Conservation (phyloP, 2,113 vertebrate species). For the Otolemur garnettii region DNA sequence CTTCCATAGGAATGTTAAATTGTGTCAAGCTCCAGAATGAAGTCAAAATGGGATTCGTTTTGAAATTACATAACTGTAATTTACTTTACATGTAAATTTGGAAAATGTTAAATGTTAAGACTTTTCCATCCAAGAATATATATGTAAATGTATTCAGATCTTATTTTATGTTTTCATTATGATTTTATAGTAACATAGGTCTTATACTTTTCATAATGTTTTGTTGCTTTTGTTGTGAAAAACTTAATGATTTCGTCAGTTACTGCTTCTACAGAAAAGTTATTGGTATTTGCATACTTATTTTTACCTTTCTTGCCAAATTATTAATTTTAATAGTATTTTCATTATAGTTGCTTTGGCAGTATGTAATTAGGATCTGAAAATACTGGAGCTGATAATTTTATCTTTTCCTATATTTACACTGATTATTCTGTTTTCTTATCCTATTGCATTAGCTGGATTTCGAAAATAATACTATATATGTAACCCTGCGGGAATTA, state of each 20-base stretch:
- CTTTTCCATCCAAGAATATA: slow-evolving; percentile 6
- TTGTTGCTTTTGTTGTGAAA: slow-evolving; percentile 31
- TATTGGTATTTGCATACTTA: neutral
- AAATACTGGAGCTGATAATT: neutral
- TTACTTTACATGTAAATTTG: slow-evolving; percentile 16
- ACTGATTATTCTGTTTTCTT: neutral
- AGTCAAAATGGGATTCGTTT: slow-evolving; percentile 59
- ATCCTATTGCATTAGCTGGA: neutral
- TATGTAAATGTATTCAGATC: slow-evolving; percentile 1
- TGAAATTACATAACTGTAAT: neutral
- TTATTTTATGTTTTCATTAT: slow-evolving; percentile 47
- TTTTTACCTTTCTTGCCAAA: slow-evolving; percentile 6
- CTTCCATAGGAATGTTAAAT: slow-evolving; percentile 3
- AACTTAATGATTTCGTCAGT: slow-evolving; percentile 7
- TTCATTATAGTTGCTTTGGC: slow-evolving; percentile 38
- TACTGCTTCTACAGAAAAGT: neutral
- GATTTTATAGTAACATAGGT: neutral
- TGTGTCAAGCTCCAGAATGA: neutral
- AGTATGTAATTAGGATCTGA: neutral
- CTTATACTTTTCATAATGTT: slow-evolving; percentile 18
- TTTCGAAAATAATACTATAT: slow-evolving; percentile 11
- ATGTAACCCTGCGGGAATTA: neutral
- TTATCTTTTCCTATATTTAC: neutral
- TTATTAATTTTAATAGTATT: neutral
- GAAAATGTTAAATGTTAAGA: slow-evolving; percentile 41